Percentiles rank a stretch among this genome's conserved stretches.
These are phyloP conservation scores for Nematolebias whitei DNA, from an alignment of 2,113 vertebrate species.

Conservation along the genomic window DNA sequence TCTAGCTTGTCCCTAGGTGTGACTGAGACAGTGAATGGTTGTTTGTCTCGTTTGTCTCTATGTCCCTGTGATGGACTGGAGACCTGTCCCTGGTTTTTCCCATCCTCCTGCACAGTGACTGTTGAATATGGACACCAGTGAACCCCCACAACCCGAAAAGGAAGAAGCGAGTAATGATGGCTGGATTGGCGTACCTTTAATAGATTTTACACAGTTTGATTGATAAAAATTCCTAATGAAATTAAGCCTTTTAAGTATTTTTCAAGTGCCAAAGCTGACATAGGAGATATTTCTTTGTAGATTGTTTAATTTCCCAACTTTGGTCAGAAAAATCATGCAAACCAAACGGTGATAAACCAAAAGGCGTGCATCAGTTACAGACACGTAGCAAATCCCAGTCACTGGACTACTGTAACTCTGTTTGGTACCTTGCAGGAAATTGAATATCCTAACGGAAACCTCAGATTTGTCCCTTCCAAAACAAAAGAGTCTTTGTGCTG, in stretches of 20 bases:
- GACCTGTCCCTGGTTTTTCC: no score
- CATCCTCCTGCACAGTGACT: no score
- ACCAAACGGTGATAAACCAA: constrained; percentile 61
- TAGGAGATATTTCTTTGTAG: constrained; percentile 52
- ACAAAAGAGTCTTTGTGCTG: constrained; percentile 76
- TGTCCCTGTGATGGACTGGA: no score
- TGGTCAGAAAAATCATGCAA: constrained; percentile 62
- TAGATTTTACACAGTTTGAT: constrained; percentile 42
- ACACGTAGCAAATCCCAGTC: constrained; percentile 56
- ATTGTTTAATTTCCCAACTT: constrained; percentile 77
- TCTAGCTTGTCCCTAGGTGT: no score
- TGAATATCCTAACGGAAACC: constrained; percentile 80
- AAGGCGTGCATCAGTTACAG: constrained; percentile 67
- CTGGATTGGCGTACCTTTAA: no score
- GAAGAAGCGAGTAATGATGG: no score
- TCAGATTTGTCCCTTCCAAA: constrained; percentile 74
- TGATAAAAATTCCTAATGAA: constrained; percentile 35
- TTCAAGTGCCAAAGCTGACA: constrained; percentile 71
- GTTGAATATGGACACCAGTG: no score
- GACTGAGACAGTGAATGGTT: no score
- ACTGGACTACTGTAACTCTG: constrained; percentile 72
- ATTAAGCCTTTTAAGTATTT: constrained; percentile 53
- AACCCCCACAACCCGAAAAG: no score
- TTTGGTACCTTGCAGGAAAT: constrained; percentile 76
- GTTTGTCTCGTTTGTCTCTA: no score